These are phyloP conservation scores for Alauda arvensis DNA, from an alignment of 2,797 vertebrate genomes.

Conservation along the genomic window DNA sequence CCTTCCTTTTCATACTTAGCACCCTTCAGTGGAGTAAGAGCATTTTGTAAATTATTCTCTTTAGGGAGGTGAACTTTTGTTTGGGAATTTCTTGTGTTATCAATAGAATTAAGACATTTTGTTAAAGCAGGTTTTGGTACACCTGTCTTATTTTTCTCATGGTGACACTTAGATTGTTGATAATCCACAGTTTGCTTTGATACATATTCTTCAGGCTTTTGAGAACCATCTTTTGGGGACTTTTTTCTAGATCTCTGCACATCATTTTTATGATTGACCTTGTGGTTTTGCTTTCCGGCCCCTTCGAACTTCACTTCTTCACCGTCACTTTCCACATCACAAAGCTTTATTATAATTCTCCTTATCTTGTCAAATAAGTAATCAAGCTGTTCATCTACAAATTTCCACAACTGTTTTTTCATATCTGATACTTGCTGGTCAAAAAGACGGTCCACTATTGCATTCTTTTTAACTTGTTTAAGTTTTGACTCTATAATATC, in stretches of 20 bases:
- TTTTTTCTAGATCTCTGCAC: constrained; percentile 48
- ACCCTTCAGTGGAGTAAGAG: constrained; percentile 15
- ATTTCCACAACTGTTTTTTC: constrained; percentile 94
- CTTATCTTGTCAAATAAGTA: constrained; percentile 86
- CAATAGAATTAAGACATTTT: constrained; percentile 53
- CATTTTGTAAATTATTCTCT: constrained; percentile 6
- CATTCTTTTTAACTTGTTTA: constrained; percentile 85
- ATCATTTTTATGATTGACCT: constrained; percentile 36
- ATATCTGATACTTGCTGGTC: constrained; percentile 87
- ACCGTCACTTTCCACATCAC: constrained; percentile 64
- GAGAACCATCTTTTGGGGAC: constrained; percentile 23
- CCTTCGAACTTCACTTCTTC: constrained; percentile 56
- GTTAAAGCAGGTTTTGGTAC: constrained; percentile 33
- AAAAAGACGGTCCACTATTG: constrained; percentile 91
- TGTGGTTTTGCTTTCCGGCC: constrained; percentile 39
- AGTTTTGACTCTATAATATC: constrained; percentile 81
- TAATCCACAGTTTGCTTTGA: constrained; percentile 22
- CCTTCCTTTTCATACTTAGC: constrained; percentile 47
- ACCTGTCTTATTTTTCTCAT: constrained; percentile 42
- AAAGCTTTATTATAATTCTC: constrained; percentile 72
- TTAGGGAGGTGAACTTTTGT: constrained; percentile 37
- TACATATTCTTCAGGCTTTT: constrained; percentile 47
- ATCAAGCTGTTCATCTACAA: constrained; percentile 91
- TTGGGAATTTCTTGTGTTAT: constrained; percentile 55
- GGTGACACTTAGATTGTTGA: constrained; percentile 32